phyloP scores from a whole-genome alignment of 2,888 invertebrate species.

The Habroteleia sp. region DNA sequence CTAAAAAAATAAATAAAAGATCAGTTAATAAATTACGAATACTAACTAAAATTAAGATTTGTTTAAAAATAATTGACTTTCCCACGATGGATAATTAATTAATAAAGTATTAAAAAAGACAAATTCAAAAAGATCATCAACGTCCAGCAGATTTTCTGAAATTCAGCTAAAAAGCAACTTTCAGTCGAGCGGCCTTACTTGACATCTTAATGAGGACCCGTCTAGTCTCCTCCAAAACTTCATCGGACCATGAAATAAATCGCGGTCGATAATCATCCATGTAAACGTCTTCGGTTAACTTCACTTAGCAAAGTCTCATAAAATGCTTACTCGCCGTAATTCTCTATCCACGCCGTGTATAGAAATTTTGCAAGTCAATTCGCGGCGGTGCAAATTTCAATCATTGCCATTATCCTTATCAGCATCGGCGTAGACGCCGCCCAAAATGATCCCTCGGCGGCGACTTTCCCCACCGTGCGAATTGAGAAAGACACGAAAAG shows the following conservation, averaged over 20 bases:
- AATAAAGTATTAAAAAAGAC: neutral
- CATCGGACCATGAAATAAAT: conserved; percentile 55
- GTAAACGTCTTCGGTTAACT: conserved; percentile 38
- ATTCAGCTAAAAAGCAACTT: conserved; percentile 2
- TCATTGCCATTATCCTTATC: conserved; percentile 58
- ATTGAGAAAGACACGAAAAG: conserved; percentile 65
- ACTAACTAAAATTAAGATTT: too few relatives aligned
- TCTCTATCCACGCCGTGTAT: neutral
- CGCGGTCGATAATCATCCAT: conserved; percentile 42
- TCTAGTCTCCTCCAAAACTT: conserved; percentile 34
- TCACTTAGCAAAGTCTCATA: conserved; percentile 19
- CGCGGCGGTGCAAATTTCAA: conserved; percentile 48
- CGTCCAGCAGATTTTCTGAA: neutral
- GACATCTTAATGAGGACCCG: conserved; percentile 52
- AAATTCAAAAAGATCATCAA: neutral
- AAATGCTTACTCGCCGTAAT: conserved; percentile 6
- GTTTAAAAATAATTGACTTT: too few relatives aligned
- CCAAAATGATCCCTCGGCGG: conserved; percentile 48
- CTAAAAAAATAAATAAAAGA: too few relatives aligned
- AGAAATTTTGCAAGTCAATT: conserved; percentile 46
- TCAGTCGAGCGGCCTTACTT: conserved; percentile 4
- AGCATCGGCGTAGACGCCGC: conserved; percentile 54
- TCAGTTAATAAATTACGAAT: too few relatives aligned
- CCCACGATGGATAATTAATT: neutral
- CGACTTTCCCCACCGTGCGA: conserved; percentile 61